These are phyloP conservation scores for Agrotis puta DNA, from an alignment of 2,888 invertebrate genomes.

Conservation along the genomic window DNA sequence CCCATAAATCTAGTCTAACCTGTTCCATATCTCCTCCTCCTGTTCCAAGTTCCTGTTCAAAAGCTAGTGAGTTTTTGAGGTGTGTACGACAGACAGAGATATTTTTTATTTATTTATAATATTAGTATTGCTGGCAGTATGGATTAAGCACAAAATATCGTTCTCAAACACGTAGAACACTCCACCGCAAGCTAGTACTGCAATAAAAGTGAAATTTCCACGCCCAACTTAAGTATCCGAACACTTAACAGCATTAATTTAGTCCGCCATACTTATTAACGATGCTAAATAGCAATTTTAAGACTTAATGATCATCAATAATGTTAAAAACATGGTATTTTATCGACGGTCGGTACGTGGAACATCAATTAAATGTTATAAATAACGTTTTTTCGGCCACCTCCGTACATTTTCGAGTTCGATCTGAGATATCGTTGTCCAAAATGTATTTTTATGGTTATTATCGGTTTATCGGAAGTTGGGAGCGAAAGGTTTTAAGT, in stretches of 20 bases:
- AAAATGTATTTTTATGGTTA: constrained; percentile 58
- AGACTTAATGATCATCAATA: constrained; percentile 59
- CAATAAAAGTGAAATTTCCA: constrained; percentile 48
- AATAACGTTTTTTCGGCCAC: constrained; percentile 45
- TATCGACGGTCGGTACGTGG: constrained; percentile 38
- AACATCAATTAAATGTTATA: constrained; percentile 63
- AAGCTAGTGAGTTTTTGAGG: too few species aligned
- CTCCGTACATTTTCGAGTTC: constrained; percentile 47
- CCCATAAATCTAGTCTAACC: too few species aligned
- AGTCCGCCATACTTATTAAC: constrained; percentile 49
- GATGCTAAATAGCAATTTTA: constrained; percentile 57
- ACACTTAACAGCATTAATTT: constrained; percentile 30
- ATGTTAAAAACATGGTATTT: constrained; percentile 50
- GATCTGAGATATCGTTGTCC: constrained; percentile 50
- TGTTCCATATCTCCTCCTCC: too few species aligned
- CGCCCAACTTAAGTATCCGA: constrained; percentile 24
- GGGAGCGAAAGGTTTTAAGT: background rate
- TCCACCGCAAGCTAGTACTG: background rate
- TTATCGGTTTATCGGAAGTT: constrained; percentile 46
- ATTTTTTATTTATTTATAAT: too few species aligned
- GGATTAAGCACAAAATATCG: background rate
- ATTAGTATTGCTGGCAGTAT: too few species aligned
- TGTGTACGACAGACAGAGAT: too few species aligned
- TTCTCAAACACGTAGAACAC: constrained; percentile 6
- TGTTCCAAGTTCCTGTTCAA: too few species aligned